phyloP scores from a whole-genome alignment of 2,113 vertebrate genomes.

The Butorides virescens region DNA sequence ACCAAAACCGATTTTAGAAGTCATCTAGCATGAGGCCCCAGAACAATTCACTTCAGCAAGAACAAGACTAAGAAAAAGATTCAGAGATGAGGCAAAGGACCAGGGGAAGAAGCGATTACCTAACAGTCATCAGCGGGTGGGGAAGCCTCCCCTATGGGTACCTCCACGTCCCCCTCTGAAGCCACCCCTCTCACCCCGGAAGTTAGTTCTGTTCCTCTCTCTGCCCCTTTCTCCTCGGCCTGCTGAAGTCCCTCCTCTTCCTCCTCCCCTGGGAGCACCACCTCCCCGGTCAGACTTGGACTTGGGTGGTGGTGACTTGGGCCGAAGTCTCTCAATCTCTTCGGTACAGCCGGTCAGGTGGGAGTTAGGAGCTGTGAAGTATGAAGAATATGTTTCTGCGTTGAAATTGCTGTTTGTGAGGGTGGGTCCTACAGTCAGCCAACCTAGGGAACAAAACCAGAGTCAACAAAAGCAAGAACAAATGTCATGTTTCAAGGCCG shows the following conservation, averaged over 20 bases:
- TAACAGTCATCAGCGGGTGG: constrained; percentile 77
- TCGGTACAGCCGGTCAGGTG: constrained; percentile 93
- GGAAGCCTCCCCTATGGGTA: constrained; percentile 89
- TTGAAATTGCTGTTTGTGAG: constrained; percentile 99
- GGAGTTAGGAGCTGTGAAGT: constrained; percentile 85
- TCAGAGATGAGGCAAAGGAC: not conserved
- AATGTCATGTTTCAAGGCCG: not conserved
- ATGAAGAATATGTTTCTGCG: constrained; percentile 84
- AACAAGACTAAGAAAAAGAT: not conserved
- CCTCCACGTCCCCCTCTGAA: constrained; percentile 91
- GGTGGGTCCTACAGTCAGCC: constrained; percentile 96
- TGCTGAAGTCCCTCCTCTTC: constrained; percentile 85
- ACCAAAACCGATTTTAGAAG: not conserved
- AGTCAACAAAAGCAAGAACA: not conserved
- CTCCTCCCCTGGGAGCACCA: constrained; percentile 87
- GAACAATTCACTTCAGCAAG: not conserved
- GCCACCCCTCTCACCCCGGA: constrained; percentile 91
- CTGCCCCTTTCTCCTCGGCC: constrained; percentile 89
- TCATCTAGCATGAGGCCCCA: not conserved
- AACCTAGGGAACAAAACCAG: constrained; percentile 74
- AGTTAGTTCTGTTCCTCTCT: constrained; percentile 93
- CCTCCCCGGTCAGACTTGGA: constrained; percentile 90
- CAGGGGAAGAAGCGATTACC: not conserved
- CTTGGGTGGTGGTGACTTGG: constrained; percentile 93
- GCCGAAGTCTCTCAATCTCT: constrained; percentile 95